Evolutionary conservation across 1,140 invertebrate species (phyloP).

Genomic region (Orussus abietinus): DNA sequence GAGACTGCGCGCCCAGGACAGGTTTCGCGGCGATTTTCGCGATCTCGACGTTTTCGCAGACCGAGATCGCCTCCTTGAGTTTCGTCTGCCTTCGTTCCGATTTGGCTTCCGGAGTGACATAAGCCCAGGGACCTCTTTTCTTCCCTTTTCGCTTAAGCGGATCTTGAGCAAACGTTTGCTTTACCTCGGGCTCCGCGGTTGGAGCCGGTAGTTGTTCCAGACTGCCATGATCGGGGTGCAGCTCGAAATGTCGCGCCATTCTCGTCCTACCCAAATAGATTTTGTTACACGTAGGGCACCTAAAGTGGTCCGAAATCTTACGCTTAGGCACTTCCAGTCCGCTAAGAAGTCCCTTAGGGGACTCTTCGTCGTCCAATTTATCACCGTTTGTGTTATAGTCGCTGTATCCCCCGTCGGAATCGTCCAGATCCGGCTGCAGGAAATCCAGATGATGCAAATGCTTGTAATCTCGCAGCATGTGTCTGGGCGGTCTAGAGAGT

Average conservation of each 20-base stretch:
- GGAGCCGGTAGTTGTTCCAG: conserved; percentile 45
- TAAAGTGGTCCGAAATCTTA: conserved; percentile 55
- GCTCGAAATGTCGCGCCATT: conserved; percentile 61
- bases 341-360: conserved; percentile 40
- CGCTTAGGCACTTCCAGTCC: conserved; percentile 50
- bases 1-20: conserved; percentile 40
- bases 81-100: conserved; percentile 51
- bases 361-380: conserved; percentile 38
- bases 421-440: conserved; percentile 59
- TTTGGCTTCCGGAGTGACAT: conserved; percentile 48
- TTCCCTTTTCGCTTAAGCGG: conserved; percentile 45
- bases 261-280: conserved; percentile 55
- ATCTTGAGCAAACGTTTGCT: conserved; percentile 32
- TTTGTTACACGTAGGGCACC: conserved; percentile 59
- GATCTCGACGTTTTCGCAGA: conserved; percentile 42
- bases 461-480: conserved; percentile 68
- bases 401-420: conserved; percentile 65
- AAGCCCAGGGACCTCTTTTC: conserved; percentile 47
- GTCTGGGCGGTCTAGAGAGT: conserved; percentile 62
- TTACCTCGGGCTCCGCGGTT: conserved; percentile 35
- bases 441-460: conserved; percentile 62
- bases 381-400: conserved; percentile 60
- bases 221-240: conserved; percentile 61
- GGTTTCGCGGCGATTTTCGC: conserved; percentile 47
- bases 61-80: conserved; percentile 53